Percentiles rank a stretch among this genome's conserved stretches.
These are phyloP conservation scores for Sebastes miniatus DNA, from an alignment of 2,797 vertebrate genomes.

Conservation along the genomic window DNA sequence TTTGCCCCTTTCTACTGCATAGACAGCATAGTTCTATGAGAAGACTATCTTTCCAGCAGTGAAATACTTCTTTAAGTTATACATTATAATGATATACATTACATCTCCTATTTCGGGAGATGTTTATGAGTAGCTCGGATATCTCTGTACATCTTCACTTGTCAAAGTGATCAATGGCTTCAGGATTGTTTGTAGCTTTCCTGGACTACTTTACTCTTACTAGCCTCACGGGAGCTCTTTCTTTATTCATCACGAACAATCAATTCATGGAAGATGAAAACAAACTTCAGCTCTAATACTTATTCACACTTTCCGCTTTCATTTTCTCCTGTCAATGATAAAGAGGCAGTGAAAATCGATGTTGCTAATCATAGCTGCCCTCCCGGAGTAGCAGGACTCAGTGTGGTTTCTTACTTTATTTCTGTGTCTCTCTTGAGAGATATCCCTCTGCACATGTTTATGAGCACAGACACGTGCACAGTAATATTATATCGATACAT, in stretches of 20 bases:
- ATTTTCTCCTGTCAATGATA: constrained; percentile 13
- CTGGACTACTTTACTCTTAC: background rate
- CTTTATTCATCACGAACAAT: constrained; percentile 26
- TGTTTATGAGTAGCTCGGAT: background rate
- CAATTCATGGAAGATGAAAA: constrained; percentile 11
- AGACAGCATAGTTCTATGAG: background rate
- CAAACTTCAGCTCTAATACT: constrained; percentile 6
- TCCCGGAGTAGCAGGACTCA: background rate
- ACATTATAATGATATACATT: background rate
- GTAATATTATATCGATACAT: too few species aligned
- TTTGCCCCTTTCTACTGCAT: background rate
- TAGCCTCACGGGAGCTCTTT: background rate
- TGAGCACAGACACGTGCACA: background rate
- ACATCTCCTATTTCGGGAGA: background rate
- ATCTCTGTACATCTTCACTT: background rate
- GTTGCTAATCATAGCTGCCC: constrained; percentile 2
- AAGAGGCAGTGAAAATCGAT: background rate
- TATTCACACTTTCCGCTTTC: constrained; percentile 2
- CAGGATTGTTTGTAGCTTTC: background rate
- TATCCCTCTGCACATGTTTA: background rate
- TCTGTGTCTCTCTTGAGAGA: background rate
- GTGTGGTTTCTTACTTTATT: background rate
- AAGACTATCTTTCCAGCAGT: background rate
- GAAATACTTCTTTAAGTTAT: background rate
- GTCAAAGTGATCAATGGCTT: background rate